These are phyloP conservation scores for Urocitellus parryii DNA, from an alignment of 2,113 vertebrate genomes.

Conservation along the genomic window DNA sequence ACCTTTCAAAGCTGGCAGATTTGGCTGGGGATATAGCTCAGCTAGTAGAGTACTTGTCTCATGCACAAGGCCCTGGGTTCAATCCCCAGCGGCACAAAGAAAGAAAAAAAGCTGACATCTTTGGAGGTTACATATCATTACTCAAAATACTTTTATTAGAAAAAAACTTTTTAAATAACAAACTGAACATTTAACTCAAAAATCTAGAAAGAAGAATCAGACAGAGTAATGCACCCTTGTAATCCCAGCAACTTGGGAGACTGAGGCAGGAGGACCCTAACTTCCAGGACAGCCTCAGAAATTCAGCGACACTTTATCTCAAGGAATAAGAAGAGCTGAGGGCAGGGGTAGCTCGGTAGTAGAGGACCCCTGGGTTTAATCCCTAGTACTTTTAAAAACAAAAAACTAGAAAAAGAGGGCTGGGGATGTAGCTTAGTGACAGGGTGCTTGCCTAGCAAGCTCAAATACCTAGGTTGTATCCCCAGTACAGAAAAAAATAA, in stretches of 20 bases:
- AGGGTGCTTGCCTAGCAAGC: too few relatives aligned
- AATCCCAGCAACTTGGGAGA: neutral
- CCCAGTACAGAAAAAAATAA: neutral
- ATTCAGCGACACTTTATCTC: neutral
- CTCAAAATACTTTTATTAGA: constrained; percentile 44
- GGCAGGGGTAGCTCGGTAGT: too few relatives aligned
- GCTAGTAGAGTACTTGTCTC: too few relatives aligned
- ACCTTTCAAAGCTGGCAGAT: neutral
- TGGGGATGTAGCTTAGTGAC: too few relatives aligned
- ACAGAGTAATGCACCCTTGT: neutral
- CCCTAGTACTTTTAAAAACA: too few relatives aligned
- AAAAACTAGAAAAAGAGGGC: too few relatives aligned
- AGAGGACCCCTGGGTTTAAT: too few relatives aligned
- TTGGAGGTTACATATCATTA: neutral
- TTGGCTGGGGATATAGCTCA: neutral
- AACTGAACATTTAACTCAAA: constrained; percentile 26
- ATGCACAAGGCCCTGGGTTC: too few relatives aligned
- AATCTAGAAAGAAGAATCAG: neutral
- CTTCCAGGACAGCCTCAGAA: neutral
- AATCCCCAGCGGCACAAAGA: too few relatives aligned
- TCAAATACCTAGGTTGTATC: too few relatives aligned
- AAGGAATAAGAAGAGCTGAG: neutral
- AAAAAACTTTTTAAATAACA: constrained; percentile 23
- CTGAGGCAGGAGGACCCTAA: too few relatives aligned
- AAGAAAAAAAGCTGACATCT: neutral